Conservation (phyloP, 1,140 invertebrate genomes). For the Chrysopa pallens region DNA sequence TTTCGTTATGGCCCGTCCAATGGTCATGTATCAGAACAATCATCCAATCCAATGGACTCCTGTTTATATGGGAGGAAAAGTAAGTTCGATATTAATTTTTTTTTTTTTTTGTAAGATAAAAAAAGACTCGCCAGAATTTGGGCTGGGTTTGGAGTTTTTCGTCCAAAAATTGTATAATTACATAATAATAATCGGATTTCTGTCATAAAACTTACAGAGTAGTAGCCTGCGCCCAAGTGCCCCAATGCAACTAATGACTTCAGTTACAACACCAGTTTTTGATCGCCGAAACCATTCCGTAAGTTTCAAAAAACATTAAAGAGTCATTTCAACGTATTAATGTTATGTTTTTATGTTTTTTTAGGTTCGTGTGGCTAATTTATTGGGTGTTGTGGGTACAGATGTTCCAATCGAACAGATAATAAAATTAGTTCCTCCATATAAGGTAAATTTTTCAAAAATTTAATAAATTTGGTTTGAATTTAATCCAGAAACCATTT, state of each 20-base stretch:
- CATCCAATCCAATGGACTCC: conserved; percentile 84
- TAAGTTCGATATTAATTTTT: conserved; percentile 29
- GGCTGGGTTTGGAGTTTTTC: too few relatives aligned
- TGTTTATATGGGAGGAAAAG: conserved; percentile 72
- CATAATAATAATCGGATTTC: too few relatives aligned
- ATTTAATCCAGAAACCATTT: background rate
- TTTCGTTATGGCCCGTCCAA: conserved; percentile 74
- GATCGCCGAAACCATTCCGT: conserved; percentile 80
- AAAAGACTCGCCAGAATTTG: background rate
- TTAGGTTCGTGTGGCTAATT: conserved; percentile 62
- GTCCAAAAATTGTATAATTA: too few relatives aligned
- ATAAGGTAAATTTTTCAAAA: conserved; percentile 48
- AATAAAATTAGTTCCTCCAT: conserved; percentile 75
- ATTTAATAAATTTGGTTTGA: background rate
- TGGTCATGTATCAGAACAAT: conserved; percentile 77
- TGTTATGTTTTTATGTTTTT: conserved; percentile 14
- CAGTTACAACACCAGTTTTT: conserved; percentile 80
- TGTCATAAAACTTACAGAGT: too few relatives aligned
- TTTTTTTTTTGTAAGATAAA: conserved; percentile 8
- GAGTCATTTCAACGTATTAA: background rate
- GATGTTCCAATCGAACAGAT: conserved; percentile 88
- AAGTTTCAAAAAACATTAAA: conserved; percentile 20
- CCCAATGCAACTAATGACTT: conserved; percentile 66
- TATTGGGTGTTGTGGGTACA: conserved; percentile 85
- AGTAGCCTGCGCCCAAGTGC: conserved; percentile 46